Evolutionary conservation across 64 coral and sea anemone genomes (phyloP).

Genomic region (Anthopleura sola): DNA sequence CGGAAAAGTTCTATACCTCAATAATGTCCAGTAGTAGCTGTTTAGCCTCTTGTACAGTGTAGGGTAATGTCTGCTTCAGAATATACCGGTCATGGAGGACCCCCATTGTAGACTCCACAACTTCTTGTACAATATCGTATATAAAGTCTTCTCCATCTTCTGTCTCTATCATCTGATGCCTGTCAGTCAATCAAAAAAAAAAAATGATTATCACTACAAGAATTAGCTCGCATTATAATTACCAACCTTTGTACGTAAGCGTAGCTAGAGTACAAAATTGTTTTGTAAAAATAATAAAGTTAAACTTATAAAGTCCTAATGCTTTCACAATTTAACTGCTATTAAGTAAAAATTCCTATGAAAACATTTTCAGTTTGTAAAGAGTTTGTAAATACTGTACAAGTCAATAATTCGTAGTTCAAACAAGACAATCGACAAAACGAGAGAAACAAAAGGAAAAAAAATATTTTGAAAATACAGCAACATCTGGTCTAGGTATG

Average conservation of each 20-base stretch:
- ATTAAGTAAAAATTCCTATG: too few species aligned
- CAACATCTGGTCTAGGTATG: neutral
- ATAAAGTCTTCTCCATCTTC: constrained; percentile 91
- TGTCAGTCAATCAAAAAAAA: constrained; percentile 2
- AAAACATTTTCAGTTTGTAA: too few species aligned
- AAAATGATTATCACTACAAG: neutral
- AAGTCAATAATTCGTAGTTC: too few species aligned
- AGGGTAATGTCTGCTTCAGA: constrained; percentile 80
- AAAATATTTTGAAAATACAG: neutral
- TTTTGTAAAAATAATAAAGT: too few species aligned
- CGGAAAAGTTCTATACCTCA: constrained; percentile 48
- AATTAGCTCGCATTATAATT: neutral
- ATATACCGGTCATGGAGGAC: constrained; percentile 85
- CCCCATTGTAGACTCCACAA: constrained; percentile 77
- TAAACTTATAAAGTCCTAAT: too few species aligned
- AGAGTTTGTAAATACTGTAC: too few species aligned
- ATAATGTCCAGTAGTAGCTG: constrained; percentile 82
- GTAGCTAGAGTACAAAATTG: too few species aligned
- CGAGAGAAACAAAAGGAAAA: too few species aligned
- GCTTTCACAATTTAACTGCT: too few species aligned
- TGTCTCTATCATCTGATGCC: constrained; percentile 77
- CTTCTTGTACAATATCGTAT: constrained; percentile 72
- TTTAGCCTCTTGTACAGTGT: constrained; percentile 86
- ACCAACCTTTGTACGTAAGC: too few species aligned
- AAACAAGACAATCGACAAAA: too few species aligned